Base-by-base conservation (phyloP, 2,888 invertebrate genomes). In the Philaethria dido region DNA sequence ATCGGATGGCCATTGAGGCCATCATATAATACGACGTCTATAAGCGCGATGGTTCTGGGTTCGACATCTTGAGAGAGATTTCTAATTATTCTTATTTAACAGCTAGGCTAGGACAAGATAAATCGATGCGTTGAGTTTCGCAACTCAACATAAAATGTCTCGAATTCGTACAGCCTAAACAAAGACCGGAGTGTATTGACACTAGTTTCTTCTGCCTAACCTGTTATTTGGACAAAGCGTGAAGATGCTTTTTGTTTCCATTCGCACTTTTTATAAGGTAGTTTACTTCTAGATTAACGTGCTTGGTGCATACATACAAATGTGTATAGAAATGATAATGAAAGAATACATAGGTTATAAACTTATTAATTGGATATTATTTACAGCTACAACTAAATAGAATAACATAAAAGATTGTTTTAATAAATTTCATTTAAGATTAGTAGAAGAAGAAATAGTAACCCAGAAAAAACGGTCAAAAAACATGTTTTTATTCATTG, bases 401-500 rank as follows among this genome's bases (percentile, higher is more conserved):
- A 4, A 11, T 45, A 1, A 0, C 9, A 45, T 2, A 29, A 9
- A 45, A 45, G 0, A 2, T 11, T 0, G 18, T 20, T 47, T 20
- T 13, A 20, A 20, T 47, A 3, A 11, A 47, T 47, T 47, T 47
- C 13, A 20, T 47, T 22, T 13, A 0, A 5, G 11, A 47, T 25
- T 6, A 48, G 2, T 20, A 13, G 47, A 11, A 20, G 11, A 13
- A 4, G n/a, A 20, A 20, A 22, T 14, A 50, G 8, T 25, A n/a
- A 25, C 22, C 14, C 2, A 25, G 25, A 50, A 3, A 50, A 3
- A 25, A 25, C 14, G n/a, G 25, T n/a, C 2, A 8, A 25, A 50
- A 25, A 50, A 25, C 50, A 8, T 50, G 50, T 50, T 48, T 48
- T 22, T 14, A 25, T 25, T 50, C 20, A 50, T 25, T 25, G n/a